Evolutionary conservation across 1,140 invertebrate genomes (phyloP), one percentile per base, ranked within the genome.

Genomic region (Harpegnathos saltator): DNA sequence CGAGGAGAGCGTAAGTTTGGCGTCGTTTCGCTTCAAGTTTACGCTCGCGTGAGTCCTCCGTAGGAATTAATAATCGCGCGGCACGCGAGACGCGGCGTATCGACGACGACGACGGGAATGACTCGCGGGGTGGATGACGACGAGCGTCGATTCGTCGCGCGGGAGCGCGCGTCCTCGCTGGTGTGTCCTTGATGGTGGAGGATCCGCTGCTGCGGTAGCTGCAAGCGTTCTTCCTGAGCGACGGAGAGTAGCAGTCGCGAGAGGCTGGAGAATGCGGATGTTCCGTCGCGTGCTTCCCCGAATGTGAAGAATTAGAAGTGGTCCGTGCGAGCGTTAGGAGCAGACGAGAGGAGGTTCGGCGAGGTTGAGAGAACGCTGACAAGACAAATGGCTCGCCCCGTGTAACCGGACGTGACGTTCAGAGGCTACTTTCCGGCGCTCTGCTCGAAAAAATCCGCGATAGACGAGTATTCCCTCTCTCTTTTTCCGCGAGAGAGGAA

Each of bases 401-500:
- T 4, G 33, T 33, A 19, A 50, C 62, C 15, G 74, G 11, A 66
- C 65, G 65, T 80, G 75, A 80, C 75, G 75, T 80, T 80, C 71
- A 59, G 54, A 71, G 65, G 75, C 65, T 71, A 65, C 75, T 59
- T 80, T 48, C 71, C 56, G 75, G 75, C 65, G 52, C 58, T 71
- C 71, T 22, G 19, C 22, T 52, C 75, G 29, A 69, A 71, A 19
- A 71, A 59, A 71, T 65, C 69, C 58, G 69, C 75, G 44, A 33
- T 65, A 65, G 52, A 80, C 69, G 65, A 80, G 69, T 71, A 80
- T 80, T 69, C 69, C 59, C 38, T 19, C 17, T 33, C 33, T 7
- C 33, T 33, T 7, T 33, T 7, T 33, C 33, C 7, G n/a, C n/a
- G n/a, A 1, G 33, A 33, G 33, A 33, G 33, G 7, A 7, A 33